A percentile compares a stretch with the other conserved stretches of the same genome.
phyloP scores from a whole-genome alignment of 2,113 vertebrate genomes.

The Gambusia affinis region DNA sequence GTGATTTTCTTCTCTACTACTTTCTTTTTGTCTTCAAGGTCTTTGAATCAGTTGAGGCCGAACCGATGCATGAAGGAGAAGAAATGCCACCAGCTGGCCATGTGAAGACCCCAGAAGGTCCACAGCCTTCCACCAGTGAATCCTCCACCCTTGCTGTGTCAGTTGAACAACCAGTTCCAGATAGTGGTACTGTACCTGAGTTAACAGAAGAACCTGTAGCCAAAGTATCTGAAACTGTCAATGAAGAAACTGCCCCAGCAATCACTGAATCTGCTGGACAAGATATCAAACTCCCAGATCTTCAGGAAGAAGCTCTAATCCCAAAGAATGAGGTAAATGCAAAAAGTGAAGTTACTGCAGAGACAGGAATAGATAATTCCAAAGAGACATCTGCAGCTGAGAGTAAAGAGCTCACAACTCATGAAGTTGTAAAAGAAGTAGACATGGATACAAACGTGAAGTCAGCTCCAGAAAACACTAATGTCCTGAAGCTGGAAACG shows the following conservation, averaged over 20 bases:
- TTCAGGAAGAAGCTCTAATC: conserved; percentile 11
- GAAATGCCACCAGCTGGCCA: conserved; percentile 72
- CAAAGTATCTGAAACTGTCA: conserved; percentile 31
- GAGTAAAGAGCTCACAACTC: conserved; percentile 9
- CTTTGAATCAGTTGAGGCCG: conserved; percentile 85
- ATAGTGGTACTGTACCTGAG: conserved; percentile 72
- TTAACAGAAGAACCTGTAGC: conserved; percentile 49
- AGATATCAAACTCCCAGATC: background rate
- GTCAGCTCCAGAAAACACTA: conserved; percentile 59
- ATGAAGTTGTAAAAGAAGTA: conserved; percentile 27
- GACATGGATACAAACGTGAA: conserved; percentile 54
- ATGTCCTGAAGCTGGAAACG: conserved; percentile 71
- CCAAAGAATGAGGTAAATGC: conserved; percentile 27
- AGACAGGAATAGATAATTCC: conserved; percentile 11
- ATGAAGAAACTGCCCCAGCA: conserved; percentile 34
- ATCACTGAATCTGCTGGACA: conserved; percentile 10
- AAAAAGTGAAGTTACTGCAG: conserved; percentile 24
- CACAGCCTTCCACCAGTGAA: conserved; percentile 83
- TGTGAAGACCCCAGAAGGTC: conserved; percentile 77
- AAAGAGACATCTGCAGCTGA: conserved; percentile 27
- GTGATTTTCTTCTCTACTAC: background rate
- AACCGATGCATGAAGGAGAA: conserved; percentile 78
- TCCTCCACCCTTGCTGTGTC: conserved; percentile 83
- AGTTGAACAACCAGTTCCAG: conserved; percentile 82
- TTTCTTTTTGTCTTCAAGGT: conserved; percentile 77